Evolutionary conservation across 1,140 invertebrate species (phyloP).

Genomic region (Temnothorax curvispinosus): DNA sequence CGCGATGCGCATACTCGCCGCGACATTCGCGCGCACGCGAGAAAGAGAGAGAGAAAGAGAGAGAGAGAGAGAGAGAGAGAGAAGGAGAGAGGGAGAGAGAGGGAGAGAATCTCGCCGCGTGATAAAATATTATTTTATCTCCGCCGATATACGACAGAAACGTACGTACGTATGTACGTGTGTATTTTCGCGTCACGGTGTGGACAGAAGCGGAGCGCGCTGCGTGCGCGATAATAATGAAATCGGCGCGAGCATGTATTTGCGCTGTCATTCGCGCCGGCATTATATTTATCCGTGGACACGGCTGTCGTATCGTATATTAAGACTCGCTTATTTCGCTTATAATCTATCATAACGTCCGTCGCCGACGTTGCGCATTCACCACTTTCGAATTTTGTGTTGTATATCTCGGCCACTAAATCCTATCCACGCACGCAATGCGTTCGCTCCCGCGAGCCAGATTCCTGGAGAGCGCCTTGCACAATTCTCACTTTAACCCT

Average conservation of each 20-base stretch:
- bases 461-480: constrained; percentile 43
- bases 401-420: constrained; percentile 39
- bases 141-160: constrained; percentile 6
- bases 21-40: neutral
- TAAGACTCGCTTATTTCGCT: constrained; percentile 78
- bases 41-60: neutral
- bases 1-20: neutral
- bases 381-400: constrained; percentile 43
- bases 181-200: constrained; percentile 50
- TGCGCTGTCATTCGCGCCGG: constrained; percentile 62
- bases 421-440: constrained; percentile 38
- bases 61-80: neutral
- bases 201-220: constrained; percentile 32
- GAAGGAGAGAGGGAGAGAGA: neutral
- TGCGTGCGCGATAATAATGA: constrained; percentile 53
- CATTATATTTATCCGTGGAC: constrained; percentile 62
- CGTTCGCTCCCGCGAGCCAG: constrained; percentile 20
- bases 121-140: constrained; percentile 59
- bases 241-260: constrained; percentile 60
- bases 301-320: constrained; percentile 72
- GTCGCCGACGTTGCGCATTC: constrained; percentile 62
- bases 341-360: constrained; percentile 77
- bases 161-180: neutral
- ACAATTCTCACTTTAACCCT: constrained; percentile 53
- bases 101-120: constrained; percentile 27